Base-by-base conservation (phyloP, 2,888 invertebrate species). In the Zaprionus obscuricornis region DNA sequence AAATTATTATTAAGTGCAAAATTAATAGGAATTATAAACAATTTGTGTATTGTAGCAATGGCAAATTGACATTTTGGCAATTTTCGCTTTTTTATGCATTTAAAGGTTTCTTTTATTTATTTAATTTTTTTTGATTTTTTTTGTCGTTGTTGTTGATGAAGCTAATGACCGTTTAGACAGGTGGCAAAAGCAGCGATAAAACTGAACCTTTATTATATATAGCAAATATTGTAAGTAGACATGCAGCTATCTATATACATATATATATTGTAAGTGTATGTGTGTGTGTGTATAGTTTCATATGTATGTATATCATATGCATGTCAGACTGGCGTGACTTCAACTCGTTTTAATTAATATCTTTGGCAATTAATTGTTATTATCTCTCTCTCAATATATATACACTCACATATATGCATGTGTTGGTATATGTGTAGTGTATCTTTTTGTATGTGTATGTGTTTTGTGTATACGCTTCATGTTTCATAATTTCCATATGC, bases 11-110 rank as follows among this genome's bases (percentile, higher is more conserved):
- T 66, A 65, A 74, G 57, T 65, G 56, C 66, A 62, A 59, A 81
- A 63, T 86, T 81, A 85, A 71, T 60, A 59, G 60, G 85, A 81
- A 81, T 67, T 67, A 49, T 54, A 47, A 69, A 62, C 56, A 72
- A 64, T 68, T 60, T n/a, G n/a, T n/a, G n/a, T n/a, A 56, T 40
- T 47, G 50, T 52, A 55, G n/a, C 51, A 31, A 46, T 56, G 27
- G 13, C 26, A 36, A 26, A 42, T 56, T 39, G 42, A n/a, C 57
- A 52, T 20, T 54, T 69, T 69, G 45, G 40, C n/a, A n/a, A n/a
- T n/a, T n/a, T n/a, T n/a, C n/a, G n/a, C n/a, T n/a, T n/a, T n/a
- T n/a, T 36, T 10, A 36, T 52, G 43, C 56, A 52, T 37, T 66
- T 66, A 58, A 67, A 66, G 66, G 46, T 59, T 70, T 67, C n/a